Evolutionary conservation across 2,113 vertebrate genomes (phyloP), one percentile per base, ranked within the genome.

Genomic region (Atractosteus spatula): DNA sequence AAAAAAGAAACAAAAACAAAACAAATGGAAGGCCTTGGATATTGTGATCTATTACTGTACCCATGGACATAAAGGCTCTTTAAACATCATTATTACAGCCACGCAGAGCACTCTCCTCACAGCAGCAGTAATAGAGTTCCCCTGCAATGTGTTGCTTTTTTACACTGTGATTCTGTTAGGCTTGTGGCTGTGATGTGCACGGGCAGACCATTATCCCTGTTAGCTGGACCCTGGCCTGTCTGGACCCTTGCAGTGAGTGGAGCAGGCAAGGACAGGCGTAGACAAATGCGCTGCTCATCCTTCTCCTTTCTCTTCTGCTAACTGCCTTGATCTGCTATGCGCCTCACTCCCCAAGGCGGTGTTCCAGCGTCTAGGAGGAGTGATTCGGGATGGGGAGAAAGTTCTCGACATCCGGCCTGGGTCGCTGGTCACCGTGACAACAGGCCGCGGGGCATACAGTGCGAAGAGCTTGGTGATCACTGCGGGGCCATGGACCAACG

Each of bases 401-500:
- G 96, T 98, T 42, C 84, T 77, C 1, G 77, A 73, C 74, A 91
- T 99, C 47, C 76, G 85, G 6, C 94, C 97, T 0, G 96, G 95
- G 11, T 71, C 79, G 0, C 47, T 78, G 4, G 81, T 97, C 68
- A 89, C 77, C 0, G 85, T 99, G 72, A 89, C 87, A 66, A 96
- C 95, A 62, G 74, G 80, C 0, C 71, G 73, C 0, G 84, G 85
- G 8, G 83, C 80, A 62, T 95, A 97, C 85, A 85, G 66, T 77
- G 88, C 95, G 3, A 89, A 84, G 45, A 89, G 82, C 61, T 45
- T 98, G 77, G 82, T 97, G 83, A 90, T 98, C 73, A 84, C 95
- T 0, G 93, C 92, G 0, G 97, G 97, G 72, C 82, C 96, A 4
- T 98, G 97, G 96, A 83, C 94, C 0, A 87, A 91, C n/a, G 75